Conservation (phyloP, 2,113 vertebrate genomes). For the Artemisiospiza belli region DNA sequence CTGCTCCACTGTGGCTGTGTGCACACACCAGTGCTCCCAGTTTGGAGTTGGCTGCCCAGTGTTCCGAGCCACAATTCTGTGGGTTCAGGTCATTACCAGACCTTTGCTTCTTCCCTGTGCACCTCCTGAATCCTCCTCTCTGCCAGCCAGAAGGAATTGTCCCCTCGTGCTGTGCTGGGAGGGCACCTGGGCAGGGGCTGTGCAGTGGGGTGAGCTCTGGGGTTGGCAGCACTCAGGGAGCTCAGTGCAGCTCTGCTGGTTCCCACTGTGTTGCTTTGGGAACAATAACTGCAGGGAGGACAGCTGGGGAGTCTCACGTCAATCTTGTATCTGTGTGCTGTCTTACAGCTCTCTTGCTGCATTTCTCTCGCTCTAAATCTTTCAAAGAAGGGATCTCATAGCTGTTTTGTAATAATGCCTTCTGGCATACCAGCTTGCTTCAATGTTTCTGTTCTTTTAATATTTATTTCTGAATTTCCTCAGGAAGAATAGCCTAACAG, state of each 20-base stretch:
- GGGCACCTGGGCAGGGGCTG: not conserved
- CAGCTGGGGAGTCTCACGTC: not conserved
- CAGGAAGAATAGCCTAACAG: conserved; percentile 13
- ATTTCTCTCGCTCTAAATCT: not conserved
- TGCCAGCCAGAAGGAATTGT: not conserved
- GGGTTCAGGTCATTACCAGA: not conserved
- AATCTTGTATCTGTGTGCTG: rapidly evolving
- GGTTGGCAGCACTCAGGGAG: not conserved
- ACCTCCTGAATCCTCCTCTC: not conserved
- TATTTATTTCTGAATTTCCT: conserved; percentile 40
- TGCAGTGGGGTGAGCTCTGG: not conserved
- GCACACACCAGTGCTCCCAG: not conserved
- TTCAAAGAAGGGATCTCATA: not conserved
- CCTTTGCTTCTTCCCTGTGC: rapidly evolving
- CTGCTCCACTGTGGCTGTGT: not conserved
- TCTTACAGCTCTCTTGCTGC: conserved; percentile 3
- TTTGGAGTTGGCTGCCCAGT: not conserved
- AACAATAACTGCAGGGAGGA: not conserved
- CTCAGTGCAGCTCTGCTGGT: not conserved
- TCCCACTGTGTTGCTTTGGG: not conserved
- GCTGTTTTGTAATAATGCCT: conserved; percentile 41
- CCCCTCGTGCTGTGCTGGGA: not conserved
- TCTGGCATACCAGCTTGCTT: conserved; percentile 12
- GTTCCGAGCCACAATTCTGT: not conserved
- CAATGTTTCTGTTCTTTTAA: not conserved